A percentile compares a stretch with the other conserved stretches of the same genome.
Conservation (phyloP, 2,888 invertebrate species). For the Leucoptera coffeella region DNA sequence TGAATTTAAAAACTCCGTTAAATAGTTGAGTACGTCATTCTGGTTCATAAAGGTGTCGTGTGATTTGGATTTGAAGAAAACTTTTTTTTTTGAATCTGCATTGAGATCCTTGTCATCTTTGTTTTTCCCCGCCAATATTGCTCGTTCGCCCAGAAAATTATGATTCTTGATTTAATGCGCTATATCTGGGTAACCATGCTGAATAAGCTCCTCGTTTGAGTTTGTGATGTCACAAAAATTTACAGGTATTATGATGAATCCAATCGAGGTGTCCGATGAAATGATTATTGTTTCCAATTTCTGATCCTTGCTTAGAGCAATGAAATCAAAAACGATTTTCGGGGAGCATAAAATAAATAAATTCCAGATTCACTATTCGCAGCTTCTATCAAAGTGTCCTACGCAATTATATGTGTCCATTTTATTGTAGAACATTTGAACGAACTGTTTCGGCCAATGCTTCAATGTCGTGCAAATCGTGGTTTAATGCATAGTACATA, state of each 20-base stretch:
- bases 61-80: constrained; percentile 4
- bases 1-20: constrained; percentile 5
- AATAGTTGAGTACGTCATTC: constrained; percentile 3
- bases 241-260: constrained; percentile 9
- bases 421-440: constrained; percentile 2
- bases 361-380: constrained; percentile 1
- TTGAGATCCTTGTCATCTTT: constrained; percentile 8
- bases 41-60: constrained; percentile 7
- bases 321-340: constrained; percentile 2
- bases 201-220: constrained; percentile 9
- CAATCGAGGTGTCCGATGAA: constrained; percentile 9
- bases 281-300: constrained; percentile 10
- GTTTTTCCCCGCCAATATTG: constrained; percentile 12
- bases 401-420: constrained; percentile 1
- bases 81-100: constrained; percentile 4
- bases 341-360: constrained; percentile 2
- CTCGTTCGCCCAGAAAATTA: constrained; percentile 11
- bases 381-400: constrained; percentile 1
- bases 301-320: constrained; percentile 9
- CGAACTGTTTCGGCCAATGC: constrained; percentile 7
- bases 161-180: constrained; percentile 10
- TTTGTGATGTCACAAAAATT: constrained; percentile 9
- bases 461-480: constrained; percentile 7
- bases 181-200: too few relatives aligned
- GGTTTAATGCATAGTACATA: constrained; percentile 7